Percentiles rank a stretch among this genome's conserved stretches.
phyloP scores from a whole-genome alignment of 2,888 invertebrate genomes.

The Acleris cristana region DNA sequence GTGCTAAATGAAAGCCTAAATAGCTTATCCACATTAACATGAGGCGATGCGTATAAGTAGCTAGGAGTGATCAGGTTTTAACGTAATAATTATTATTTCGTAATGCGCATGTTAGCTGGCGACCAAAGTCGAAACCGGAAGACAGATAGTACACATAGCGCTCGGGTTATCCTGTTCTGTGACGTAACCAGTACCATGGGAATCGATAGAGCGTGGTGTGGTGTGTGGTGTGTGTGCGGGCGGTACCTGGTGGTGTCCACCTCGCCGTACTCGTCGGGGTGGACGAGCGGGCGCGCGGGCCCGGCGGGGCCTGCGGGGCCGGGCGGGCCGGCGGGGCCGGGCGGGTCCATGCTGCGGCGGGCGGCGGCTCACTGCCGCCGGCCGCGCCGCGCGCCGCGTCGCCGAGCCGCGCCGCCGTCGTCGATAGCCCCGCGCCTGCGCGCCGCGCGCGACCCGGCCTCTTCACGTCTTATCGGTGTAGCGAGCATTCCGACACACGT shows the following conservation, averaged over 20 bases:
- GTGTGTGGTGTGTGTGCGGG: background rate
- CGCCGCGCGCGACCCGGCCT: too few species aligned
- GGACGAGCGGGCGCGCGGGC: slow-evolving; percentile 88
- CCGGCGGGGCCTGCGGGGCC: slow-evolving; percentile 44
- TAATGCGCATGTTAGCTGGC: too few species aligned
- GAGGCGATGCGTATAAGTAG: too few species aligned
- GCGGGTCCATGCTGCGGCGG: slow-evolving; percentile 60
- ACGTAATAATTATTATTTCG: too few species aligned
- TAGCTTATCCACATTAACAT: too few species aligned
- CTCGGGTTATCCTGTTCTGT: background rate
- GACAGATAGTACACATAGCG: background rate
- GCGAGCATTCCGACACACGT: too few species aligned
- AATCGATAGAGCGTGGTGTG: background rate
- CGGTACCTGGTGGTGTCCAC: slow-evolving; percentile 91
- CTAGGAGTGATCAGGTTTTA: too few species aligned
- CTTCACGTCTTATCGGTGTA: too few species aligned
- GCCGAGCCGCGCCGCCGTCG: slow-evolving; percentile 21
- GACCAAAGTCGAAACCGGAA: background rate
- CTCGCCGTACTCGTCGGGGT: slow-evolving; percentile 92
- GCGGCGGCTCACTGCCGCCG: slow-evolving; percentile 45
- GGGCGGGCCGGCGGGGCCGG: slow-evolving; percentile 50
- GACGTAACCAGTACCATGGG: background rate
- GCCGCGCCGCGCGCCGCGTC: slow-evolving; percentile 30
- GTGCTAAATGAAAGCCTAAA: too few species aligned
- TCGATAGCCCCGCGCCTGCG: too few species aligned